phyloP scores from a whole-genome alignment of 2,888 invertebrate species.

The Abscondita cerata region DNA sequence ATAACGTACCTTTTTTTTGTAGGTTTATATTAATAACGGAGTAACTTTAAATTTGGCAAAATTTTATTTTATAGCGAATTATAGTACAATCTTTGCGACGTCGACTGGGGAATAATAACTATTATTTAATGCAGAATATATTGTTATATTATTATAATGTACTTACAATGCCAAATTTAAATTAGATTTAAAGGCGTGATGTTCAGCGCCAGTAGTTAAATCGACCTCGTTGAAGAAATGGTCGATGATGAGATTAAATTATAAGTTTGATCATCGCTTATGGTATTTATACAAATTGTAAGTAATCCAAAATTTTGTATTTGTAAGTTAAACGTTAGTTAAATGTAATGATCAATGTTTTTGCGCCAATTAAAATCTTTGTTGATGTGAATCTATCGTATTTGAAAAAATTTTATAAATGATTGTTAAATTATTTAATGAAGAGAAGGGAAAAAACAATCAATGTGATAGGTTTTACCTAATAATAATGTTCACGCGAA shows the following conservation, averaged over 20 bases:
- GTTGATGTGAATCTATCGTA: conserved; percentile 14
- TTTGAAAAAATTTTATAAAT: conserved; percentile 38
- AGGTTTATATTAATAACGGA: conserved; percentile 2
- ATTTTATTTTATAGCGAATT: conserved; percentile 5
- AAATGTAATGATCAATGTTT: conserved; percentile 14
- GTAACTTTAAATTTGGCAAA: conserved; percentile 9
- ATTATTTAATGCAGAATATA: conserved; percentile 9
- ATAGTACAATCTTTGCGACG: background rate
- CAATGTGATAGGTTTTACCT: conserved; percentile 38
- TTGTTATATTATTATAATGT: conserved; percentile 24
- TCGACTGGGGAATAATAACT: background rate
- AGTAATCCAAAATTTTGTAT: conserved; percentile 7
- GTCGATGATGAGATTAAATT: conserved; percentile 7
- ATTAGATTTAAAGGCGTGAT: conserved; percentile 22
- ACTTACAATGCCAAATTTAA: conserved; percentile 37
- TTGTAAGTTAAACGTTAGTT: background rate
- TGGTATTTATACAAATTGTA: conserved; percentile 25
- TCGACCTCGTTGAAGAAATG: background rate
- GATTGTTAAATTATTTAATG: conserved; percentile 34
- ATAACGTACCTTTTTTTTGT: conserved; percentile 24
- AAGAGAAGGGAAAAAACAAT: conserved; percentile 30
- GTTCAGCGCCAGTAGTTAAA: background rate
- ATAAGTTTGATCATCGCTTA: conserved; percentile 15
- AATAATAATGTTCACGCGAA: conserved; percentile 40
- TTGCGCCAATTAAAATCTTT: conserved; percentile 10